Evolutionary conservation across 2,797 vertebrate genomes (phyloP).

Genomic region (Microctenopoma lineatum): DNA sequence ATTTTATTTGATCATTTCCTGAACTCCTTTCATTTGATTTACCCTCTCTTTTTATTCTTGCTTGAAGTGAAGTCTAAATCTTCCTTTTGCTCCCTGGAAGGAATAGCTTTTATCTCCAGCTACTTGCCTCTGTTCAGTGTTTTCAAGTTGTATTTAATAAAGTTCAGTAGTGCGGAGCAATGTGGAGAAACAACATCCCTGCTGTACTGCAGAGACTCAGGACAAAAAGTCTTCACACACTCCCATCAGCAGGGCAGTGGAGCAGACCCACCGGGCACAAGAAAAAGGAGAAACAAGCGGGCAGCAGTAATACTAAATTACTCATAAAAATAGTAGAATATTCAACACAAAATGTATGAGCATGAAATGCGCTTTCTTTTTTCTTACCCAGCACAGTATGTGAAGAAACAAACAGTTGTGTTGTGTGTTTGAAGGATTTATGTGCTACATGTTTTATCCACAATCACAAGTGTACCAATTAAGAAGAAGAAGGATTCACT

Average conservation of each 20-base stretch:
- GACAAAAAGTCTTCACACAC: conserved; percentile 45
- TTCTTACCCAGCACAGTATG: conserved; percentile 1
- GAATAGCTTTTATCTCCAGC: conserved; percentile 31
- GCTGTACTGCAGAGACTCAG: conserved; percentile 25
- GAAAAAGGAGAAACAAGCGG: conserved; percentile 7
- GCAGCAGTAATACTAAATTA: conserved; percentile 41
- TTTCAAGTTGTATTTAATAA: conserved; percentile 55
- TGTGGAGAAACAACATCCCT: conserved; percentile 49
- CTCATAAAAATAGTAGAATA: conserved; percentile 29
- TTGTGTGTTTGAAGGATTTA: not conserved
- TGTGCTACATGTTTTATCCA: not conserved
- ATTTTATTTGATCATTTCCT: not conserved
- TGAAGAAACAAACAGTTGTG: not conserved
- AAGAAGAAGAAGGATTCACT: not conserved
- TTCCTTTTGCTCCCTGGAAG: conserved; percentile 23
- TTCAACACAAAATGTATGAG: conserved; percentile 17
- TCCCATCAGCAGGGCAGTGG: conserved; percentile 47
- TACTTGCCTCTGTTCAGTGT: conserved; percentile 17
- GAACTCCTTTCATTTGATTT: conserved; percentile 10
- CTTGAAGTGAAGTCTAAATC: conserved; percentile 23
- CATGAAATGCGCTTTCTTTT: not conserved
- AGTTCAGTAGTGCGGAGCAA: conserved; percentile 55
- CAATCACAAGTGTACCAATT: not conserved
- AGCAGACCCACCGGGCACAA: conserved; percentile 38
- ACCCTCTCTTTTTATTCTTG: conserved; percentile 1